Conservation (phyloP, 2,888 invertebrate genomes). For the Tupiocoris notatus region DNA sequence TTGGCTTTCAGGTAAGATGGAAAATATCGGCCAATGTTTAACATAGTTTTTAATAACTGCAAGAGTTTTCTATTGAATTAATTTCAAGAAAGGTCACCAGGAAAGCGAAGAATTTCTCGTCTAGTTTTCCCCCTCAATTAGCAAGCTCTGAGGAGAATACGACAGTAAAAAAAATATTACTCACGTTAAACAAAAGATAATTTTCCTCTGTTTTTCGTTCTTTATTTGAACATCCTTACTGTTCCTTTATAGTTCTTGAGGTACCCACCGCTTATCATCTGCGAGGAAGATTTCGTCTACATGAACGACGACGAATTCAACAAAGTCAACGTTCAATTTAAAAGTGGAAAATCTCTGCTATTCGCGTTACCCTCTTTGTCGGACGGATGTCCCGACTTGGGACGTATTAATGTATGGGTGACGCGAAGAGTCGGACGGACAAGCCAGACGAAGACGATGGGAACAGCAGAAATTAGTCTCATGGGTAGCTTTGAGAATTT, state of each 20-base stretch:
- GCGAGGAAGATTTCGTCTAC: slow-evolving; percentile 46
- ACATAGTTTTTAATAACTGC: background rate
- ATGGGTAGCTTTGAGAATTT: slow-evolving; percentile 43
- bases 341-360: slow-evolving; percentile 46
- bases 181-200: too few relatives aligned
- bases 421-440: slow-evolving; percentile 16
- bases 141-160: too few relatives aligned
- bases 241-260: slow-evolving; percentile 36
- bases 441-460: slow-evolving; percentile 24
- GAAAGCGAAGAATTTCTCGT: too few relatives aligned
- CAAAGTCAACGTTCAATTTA: slow-evolving; percentile 39
- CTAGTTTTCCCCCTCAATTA: too few relatives aligned
- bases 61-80: background rate
- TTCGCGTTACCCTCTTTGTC: slow-evolving; percentile 32
- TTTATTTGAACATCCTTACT: too few relatives aligned
- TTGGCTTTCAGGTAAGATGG: slow-evolving; percentile 28
- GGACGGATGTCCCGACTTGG: slow-evolving; percentile 10
- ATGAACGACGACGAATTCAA: slow-evolving; percentile 24
- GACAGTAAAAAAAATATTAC: too few relatives aligned
- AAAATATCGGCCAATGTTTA: background rate
- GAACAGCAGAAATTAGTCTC: slow-evolving; percentile 35
- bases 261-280: slow-evolving; percentile 44
- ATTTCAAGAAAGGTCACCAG: too few relatives aligned
- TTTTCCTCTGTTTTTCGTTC: too few relatives aligned
- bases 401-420: slow-evolving; percentile 37